Evolutionary conservation across 2,113 vertebrate genomes (phyloP).

Genomic region (Acanthisitta chloris): DNA sequence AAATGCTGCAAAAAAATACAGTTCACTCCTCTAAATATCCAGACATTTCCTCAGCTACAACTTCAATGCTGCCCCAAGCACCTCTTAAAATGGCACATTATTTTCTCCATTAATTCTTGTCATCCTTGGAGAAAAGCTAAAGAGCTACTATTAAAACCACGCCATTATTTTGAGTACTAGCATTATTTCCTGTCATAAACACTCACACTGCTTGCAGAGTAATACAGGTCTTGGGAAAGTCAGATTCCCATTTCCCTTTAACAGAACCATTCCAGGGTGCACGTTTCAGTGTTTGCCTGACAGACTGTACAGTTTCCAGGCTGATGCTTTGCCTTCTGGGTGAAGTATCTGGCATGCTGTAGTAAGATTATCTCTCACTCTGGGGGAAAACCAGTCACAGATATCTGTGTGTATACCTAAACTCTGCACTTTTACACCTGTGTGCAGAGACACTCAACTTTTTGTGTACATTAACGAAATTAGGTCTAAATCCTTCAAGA

Average conservation of each 20-base stretch:
- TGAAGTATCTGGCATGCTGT: background rate
- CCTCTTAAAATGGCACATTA: background rate
- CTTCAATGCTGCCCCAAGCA: background rate
- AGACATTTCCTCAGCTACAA: background rate
- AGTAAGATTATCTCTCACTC: background rate
- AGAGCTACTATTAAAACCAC: background rate
- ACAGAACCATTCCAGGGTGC: background rate
- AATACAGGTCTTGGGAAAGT: background rate
- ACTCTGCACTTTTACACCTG: background rate
- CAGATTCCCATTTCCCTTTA: background rate
- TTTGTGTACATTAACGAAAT: background rate
- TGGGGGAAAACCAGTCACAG: accelerated
- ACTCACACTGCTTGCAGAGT: background rate
- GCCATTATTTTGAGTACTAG: background rate
- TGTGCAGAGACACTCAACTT: background rate
- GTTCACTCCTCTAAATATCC: background rate
- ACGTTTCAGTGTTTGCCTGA: background rate
- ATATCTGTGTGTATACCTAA: background rate
- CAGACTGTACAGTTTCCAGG: background rate
- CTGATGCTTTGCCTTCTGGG: background rate
- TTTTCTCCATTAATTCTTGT: background rate
- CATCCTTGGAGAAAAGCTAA: background rate
- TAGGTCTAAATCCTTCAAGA: background rate
- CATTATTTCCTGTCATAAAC: background rate
- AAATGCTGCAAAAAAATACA: background rate